Evolutionary conservation across 2,797 vertebrate genomes (phyloP).

Genomic region (Syncerus caffer): DNA sequence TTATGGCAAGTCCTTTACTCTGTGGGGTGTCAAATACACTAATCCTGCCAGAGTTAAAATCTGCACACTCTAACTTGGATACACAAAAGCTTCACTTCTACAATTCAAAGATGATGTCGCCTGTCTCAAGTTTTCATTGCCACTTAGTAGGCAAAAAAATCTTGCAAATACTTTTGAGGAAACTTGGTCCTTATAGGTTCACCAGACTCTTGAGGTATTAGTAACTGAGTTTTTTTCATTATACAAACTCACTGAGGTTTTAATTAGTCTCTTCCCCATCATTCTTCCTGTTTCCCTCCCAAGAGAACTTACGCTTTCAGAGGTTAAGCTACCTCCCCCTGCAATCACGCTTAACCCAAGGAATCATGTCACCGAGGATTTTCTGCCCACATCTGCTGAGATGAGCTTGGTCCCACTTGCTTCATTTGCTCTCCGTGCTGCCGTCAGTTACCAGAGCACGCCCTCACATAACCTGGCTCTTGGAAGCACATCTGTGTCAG

Average conservation of each 20-base stretch:
- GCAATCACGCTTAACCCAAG: background rate
- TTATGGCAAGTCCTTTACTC: conserved; percentile 19
- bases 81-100: background rate
- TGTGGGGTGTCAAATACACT: background rate
- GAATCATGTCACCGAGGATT: background rate
- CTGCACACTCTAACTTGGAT: conserved; percentile 35
- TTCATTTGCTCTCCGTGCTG: background rate
- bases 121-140: conserved; percentile 39
- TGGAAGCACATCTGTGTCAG: background rate
- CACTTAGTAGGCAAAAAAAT: background rate
- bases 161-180: background rate
- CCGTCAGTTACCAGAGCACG: background rate
- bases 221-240: background rate
- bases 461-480: background rate
- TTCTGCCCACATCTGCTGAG: background rate
- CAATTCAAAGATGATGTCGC: conserved; percentile 47
- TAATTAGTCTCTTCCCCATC: background rate
- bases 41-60: background rate
- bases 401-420: background rate
- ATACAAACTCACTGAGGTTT: background rate
- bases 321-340: background rate
- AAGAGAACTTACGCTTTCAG: background rate
- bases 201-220: background rate
- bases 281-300: background rate
- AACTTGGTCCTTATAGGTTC: background rate